Base-by-base conservation (phyloP, 1,140 invertebrate species). In the Heliothis subflexa region DNA sequence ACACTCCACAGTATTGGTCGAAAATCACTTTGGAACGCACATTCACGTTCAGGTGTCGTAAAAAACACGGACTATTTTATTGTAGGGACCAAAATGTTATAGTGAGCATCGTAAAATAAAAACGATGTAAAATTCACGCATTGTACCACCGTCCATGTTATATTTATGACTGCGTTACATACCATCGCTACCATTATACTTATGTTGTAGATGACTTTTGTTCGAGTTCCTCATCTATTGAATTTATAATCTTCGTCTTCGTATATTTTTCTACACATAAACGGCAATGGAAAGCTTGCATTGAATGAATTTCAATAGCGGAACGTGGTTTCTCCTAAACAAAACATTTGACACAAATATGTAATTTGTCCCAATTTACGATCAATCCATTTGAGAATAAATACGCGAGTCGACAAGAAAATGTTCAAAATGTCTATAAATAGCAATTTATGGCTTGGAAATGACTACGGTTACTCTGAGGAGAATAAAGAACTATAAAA, bases 101-200 rank as follows among this genome's bases (percentile, higher is more conserved):
- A 92, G 86, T 86, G 87, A 73, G n/a, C 61, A 9, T 88, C 89
- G 88, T 92, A 92, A 92, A 92, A 90, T 91, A 85, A 90, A 88
- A 90, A 85, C 77, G 85, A 74, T 86, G 86, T 91, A 89, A 91
- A 90, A 88, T 88, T 88, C 86, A 84, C 86, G 81, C 87, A 88
- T 88, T 91, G 89, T 89, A 70, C 83, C 78, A 72, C 50, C 76
- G 78, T 82, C 81, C 79, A 86, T 84, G 80, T 86, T 90, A 79
- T 86, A 87, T 88, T 87, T 90, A 88, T 78, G 79, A 79, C 72
- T 78, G 57, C 14, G 55, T 71, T 72, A 75, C 70, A 78, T 73
- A 76, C 78, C 72, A 55, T 61, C 54, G 13, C 78, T 45, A 61
- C 54, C 75, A 80, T 80, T 64, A 78, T 83, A 33, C 33, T 33